Conservation (phyloP, 2,888 invertebrate species). For the Alsophila aescularia region DNA sequence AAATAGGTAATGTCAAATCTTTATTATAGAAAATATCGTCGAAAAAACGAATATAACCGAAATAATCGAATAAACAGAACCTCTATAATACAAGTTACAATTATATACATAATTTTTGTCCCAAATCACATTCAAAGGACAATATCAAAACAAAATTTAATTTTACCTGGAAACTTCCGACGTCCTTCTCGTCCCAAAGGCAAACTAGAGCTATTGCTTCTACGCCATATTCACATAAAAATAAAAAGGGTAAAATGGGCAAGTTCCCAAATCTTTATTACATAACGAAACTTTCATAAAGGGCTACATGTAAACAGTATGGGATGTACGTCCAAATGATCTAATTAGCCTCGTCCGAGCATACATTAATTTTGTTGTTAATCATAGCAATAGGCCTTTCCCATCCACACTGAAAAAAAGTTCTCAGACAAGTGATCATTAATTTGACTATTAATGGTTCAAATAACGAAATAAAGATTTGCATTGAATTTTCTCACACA, state of each 20-base stretch:
- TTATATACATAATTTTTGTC: background rate
- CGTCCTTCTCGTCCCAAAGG: slow-evolving; percentile 25
- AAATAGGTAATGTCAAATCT: too few species aligned
- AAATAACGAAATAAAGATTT: too few species aligned
- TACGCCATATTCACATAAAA: slow-evolving; percentile 40
- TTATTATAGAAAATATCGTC: too few species aligned
- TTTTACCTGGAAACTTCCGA: slow-evolving; percentile 10
- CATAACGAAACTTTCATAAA: slow-evolving; percentile 29
- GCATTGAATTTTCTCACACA: too few species aligned
- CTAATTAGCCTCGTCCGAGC: too few species aligned
- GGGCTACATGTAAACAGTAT: slow-evolving; percentile 8
- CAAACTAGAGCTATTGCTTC: slow-evolving; percentile 33
- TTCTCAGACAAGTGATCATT: too few species aligned
- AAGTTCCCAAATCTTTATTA: slow-evolving; percentile 36
- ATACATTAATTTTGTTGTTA: too few species aligned
- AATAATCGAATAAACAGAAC: too few species aligned
- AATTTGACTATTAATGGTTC: too few species aligned
- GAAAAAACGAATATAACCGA: too few species aligned
- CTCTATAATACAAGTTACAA: background rate
- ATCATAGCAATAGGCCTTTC: too few species aligned
- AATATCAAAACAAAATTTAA: slow-evolving; percentile 13
- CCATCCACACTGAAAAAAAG: too few species aligned
- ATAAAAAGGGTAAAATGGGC: slow-evolving; percentile 39
- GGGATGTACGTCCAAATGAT: background rate
- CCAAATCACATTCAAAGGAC: slow-evolving; percentile 7